Evolutionary conservation across 2,113 vertebrate genomes (phyloP).

Genomic region (Chaetodon trifascialis): DNA sequence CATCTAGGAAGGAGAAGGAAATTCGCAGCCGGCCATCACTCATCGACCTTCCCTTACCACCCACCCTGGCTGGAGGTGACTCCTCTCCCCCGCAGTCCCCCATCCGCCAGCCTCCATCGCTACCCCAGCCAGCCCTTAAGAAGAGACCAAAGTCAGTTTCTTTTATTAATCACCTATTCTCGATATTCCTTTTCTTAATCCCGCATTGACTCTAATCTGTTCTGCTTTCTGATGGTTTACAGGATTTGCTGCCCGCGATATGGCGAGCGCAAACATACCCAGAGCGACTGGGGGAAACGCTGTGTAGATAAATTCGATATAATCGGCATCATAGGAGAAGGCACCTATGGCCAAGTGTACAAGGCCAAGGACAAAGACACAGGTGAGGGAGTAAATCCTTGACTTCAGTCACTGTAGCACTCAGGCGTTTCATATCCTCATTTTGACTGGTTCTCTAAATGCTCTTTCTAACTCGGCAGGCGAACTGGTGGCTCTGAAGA

Average conservation of each 20-base stretch:
- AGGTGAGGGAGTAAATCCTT: conserved; percentile 80
- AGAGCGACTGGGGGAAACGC: conserved; percentile 98
- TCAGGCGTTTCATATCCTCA: neutral
- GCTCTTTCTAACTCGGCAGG: conserved; percentile 77
- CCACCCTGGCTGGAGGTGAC: conserved; percentile 91
- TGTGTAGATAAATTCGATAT: conserved; percentile 99
- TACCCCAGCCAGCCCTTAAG: conserved; percentile 90
- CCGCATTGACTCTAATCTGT: neutral
- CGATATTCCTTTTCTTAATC: neutral
- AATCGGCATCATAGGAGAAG: conserved; percentile 98
- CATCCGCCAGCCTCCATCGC: conserved; percentile 88
- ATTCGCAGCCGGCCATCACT: conserved; percentile 91
- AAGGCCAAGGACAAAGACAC: conserved; percentile 99
- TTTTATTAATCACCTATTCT: neutral
- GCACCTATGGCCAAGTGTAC: conserved; percentile 98
- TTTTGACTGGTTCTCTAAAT: neutral
- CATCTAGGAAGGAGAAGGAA: conserved; percentile 92
- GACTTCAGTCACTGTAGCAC: no score
- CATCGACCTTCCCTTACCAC: conserved; percentile 95
- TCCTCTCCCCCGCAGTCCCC: conserved; percentile 93
- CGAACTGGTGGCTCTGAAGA: conserved; percentile 96
- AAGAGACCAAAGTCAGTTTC: conserved; percentile 98
- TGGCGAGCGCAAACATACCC: conserved; percentile 95
- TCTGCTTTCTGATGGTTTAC: conserved; percentile 8
- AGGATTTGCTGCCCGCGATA: conserved; percentile 99